phyloP scores from a whole-genome alignment of 2,797 vertebrate species.

The Sebastes cheni region DNA sequence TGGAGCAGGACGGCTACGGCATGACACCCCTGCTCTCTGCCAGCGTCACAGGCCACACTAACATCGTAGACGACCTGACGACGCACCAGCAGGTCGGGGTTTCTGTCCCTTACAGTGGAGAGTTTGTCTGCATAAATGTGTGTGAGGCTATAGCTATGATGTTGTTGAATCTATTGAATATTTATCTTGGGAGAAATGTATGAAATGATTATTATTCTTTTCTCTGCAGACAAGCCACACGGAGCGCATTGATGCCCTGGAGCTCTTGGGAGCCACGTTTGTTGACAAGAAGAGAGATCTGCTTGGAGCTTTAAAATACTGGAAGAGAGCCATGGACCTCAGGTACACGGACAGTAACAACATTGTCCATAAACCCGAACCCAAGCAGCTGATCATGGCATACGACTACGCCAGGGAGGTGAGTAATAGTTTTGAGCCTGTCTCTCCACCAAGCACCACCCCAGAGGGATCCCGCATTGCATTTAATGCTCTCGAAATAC shows the following conservation, averaged over 20 bases:
- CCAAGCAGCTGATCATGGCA: constrained; percentile 94
- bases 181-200: neutral
- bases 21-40: constrained; percentile 98
- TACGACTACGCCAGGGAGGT: constrained; percentile 97
- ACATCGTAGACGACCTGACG: constrained; percentile 96
- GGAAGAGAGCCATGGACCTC: constrained; percentile 98
- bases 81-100: constrained; percentile 85
- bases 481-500: neutral
- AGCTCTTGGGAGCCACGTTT: constrained; percentile 96
- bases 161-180: neutral
- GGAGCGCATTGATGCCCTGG: constrained; percentile 93
- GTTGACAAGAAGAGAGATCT: constrained; percentile 98
- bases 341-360: constrained; percentile 90
- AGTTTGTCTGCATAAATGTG: neutral
- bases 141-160: neutral
- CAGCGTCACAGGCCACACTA: constrained; percentile 97
- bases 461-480: neutral
- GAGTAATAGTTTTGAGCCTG: constrained; percentile 44
- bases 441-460: neutral
- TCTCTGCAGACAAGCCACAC: constrained; percentile 84
- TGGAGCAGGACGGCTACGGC: constrained; percentile 98
- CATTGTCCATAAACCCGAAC: constrained; percentile 89
- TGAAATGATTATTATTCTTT: neutral
- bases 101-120: neutral
- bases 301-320: constrained; percentile 96